These are phyloP conservation scores for Numida meleagris DNA, from an alignment of 2,113 vertebrate genomes.

Conservation along the genomic window DNA sequence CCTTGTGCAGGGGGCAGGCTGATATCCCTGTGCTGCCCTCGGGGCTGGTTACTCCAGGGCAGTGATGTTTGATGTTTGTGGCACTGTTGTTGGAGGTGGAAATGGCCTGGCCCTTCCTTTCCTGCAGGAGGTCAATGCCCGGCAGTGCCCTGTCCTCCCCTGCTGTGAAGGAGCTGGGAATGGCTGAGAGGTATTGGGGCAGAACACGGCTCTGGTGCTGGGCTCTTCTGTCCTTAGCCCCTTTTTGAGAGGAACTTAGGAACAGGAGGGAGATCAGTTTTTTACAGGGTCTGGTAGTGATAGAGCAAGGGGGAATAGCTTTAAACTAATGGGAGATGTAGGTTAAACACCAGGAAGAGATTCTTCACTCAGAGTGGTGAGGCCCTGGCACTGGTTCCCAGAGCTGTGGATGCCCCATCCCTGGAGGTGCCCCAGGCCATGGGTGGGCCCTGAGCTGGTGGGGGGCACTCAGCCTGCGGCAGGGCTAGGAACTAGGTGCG, in stretches of 20 bases:
- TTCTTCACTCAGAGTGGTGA: too few species aligned
- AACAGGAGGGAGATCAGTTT: too few species aligned
- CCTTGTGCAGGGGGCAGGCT: not conserved
- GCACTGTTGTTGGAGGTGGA: not conserved
- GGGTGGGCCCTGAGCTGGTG: too few species aligned
- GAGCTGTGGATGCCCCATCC: too few species aligned
- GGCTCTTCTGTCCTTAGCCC: not conserved
- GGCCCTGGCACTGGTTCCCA: too few species aligned
- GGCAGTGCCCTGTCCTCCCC: not conserved
- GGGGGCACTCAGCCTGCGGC: too few species aligned
- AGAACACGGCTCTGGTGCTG: not conserved
- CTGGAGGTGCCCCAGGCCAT: too few species aligned
- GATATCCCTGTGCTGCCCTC: not conserved
- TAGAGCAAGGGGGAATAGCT: too few species aligned
- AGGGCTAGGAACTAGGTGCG: not conserved
- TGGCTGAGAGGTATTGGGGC: not conserved
- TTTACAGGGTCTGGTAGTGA: too few species aligned
- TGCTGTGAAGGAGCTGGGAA: not conserved
- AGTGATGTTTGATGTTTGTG: not conserved
- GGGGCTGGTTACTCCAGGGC: constrained; percentile 31
- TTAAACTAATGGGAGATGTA: too few species aligned
- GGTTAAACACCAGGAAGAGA: too few species aligned
- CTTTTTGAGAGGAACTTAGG: too few species aligned
- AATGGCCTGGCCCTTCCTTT: constrained; percentile 17
- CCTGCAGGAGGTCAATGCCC: constrained; percentile 7